Evolutionary conservation across 2,113 vertebrate species (phyloP).

Genomic region (Pelecanus crispus): DNA sequence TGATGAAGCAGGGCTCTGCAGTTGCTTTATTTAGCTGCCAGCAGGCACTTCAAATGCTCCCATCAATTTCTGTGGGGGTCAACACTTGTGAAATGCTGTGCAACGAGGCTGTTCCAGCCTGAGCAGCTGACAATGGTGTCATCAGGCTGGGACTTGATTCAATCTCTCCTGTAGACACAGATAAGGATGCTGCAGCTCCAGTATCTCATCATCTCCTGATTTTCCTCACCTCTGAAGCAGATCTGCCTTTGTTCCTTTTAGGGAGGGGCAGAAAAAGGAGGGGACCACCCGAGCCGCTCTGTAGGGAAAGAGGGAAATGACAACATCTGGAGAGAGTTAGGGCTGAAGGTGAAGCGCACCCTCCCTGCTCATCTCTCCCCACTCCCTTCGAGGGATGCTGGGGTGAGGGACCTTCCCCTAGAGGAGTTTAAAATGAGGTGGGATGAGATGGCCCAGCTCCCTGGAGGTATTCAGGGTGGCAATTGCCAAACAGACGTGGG

Average conservation of each 20-base stretch:
- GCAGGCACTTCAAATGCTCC: neutral
- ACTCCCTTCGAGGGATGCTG: neutral
- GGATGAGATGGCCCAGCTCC: neutral
- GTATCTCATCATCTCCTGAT: neutral
- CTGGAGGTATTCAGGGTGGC: neutral
- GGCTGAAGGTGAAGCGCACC: neutral
- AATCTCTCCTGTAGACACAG: neutral
- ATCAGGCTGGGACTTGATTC: neutral
- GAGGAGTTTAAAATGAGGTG: neutral
- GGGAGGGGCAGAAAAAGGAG: neutral
- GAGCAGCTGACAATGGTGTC: neutral
- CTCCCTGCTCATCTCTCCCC: neutral
- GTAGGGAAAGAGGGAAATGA: neutral
- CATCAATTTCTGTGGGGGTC: neutral
- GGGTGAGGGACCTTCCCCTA: neutral
- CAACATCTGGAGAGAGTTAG: neutral
- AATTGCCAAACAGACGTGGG: neutral
- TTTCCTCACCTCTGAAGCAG: neutral
- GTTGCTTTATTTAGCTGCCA: neutral
- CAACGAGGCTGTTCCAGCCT: neutral
- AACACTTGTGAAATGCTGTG: neutral
- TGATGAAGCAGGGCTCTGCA: neutral
- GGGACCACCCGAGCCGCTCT: neutral
- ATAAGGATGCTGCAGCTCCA: neutral
- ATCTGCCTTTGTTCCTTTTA: neutral